phyloP scores from a whole-genome alignment of 2,797 vertebrate species.

The Aplochiton taeniatus region DNA sequence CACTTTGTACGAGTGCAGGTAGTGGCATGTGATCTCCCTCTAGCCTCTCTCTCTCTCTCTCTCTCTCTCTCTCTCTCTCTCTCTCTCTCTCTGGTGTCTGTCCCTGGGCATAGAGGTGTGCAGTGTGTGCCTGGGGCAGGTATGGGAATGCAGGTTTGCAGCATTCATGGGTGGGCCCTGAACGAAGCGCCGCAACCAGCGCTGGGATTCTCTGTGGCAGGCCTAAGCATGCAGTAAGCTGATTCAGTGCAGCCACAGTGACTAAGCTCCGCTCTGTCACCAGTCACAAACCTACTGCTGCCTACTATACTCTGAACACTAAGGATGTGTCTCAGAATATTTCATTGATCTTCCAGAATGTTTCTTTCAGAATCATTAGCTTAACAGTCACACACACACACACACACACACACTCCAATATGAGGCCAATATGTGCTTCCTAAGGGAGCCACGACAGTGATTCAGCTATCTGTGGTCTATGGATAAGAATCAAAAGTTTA shows the following conservation, averaged over 20 bases:
- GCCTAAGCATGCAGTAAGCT: conserved; percentile 62
- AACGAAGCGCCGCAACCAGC: conserved; percentile 26
- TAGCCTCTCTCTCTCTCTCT: conserved; percentile 17
- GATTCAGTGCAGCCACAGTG: conserved; percentile 56
- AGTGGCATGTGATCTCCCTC: conserved; percentile 52
- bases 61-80: conserved; percentile 6
- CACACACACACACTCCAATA: too few species aligned
- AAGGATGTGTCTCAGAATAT: background rate
- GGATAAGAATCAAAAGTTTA: too few species aligned
- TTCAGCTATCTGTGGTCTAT: too few species aligned
- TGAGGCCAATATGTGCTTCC: too few species aligned
- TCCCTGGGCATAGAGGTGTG: conserved; percentile 22
- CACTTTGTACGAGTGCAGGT: conserved; percentile 58
- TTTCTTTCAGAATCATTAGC: too few species aligned
- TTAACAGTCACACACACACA: too few species aligned
- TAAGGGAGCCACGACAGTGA: too few species aligned
- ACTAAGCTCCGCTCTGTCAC: conserved; percentile 44
- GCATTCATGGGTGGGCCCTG: conserved; percentile 48
- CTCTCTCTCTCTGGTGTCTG: conserved; percentile 8
- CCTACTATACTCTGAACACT: background rate
- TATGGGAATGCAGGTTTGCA: conserved; percentile 68
- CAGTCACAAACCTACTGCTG: conserved; percentile 12
- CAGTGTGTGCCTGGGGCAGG: conserved; percentile 57
- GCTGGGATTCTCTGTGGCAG: conserved; percentile 46
- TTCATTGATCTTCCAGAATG: too few species aligned